Evolutionary conservation across 2,797 vertebrate species (phyloP).

Genomic region (Lophura swinhoii): DNA sequence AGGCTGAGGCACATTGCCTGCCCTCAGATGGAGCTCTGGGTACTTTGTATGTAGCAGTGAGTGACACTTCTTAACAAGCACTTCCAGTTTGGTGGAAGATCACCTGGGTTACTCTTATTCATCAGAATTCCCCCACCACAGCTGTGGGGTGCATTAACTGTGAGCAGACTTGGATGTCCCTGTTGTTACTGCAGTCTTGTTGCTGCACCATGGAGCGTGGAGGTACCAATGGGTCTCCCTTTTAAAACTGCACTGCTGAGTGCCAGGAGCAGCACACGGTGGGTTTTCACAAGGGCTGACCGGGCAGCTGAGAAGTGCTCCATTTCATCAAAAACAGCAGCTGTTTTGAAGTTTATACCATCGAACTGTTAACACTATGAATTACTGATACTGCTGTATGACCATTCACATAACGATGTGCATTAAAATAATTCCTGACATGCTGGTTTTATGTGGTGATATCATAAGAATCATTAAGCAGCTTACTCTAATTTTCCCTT

Average conservation of each 20-base stretch:
- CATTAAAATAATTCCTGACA: background rate
- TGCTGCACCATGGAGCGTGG: background rate
- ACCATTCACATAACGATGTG: background rate
- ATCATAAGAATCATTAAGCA: background rate
- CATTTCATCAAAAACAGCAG: background rate
- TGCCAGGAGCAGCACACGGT: rapidly evolving
- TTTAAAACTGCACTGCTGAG: background rate
- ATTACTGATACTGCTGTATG: background rate
- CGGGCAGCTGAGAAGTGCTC: background rate
- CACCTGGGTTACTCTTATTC: background rate
- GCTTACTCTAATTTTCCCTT: background rate
- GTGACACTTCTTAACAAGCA: background rate
- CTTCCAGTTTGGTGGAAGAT: background rate
- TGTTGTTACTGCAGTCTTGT: background rate
- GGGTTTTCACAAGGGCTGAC: background rate
- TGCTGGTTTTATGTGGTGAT: background rate
- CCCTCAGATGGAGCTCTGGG: background rate
- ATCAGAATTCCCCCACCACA: background rate
- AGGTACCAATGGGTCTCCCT: background rate
- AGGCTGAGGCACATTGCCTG: background rate
- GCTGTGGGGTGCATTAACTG: background rate
- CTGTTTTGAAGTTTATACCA: background rate
- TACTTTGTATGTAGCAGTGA: background rate
- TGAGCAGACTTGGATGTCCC: background rate
- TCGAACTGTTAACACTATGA: background rate